Evolutionary conservation across 23 tunicate species (phyloP), one percentile per base, ranked within the genome.

Genomic region (Oikopleura dioica): DNA sequence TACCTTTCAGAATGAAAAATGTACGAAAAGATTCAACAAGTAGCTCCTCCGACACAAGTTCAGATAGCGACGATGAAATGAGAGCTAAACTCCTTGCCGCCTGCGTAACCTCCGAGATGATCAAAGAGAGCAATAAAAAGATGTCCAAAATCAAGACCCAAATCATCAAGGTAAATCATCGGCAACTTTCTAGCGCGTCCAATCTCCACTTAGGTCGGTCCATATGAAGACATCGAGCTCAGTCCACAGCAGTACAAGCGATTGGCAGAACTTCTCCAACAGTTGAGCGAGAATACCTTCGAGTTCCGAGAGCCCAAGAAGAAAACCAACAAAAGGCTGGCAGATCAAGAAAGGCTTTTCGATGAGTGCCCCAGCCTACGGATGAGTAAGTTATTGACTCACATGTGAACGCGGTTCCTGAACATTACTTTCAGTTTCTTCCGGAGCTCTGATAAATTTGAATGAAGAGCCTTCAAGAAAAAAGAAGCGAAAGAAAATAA

Each of bases 241-340:
- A 63, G 72, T 28, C 4, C 16, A 28, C 33, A 12, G 16, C 72
- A 63, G 33, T 24, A 21, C 26, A 63, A 28, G 26, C 16, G 5
- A 28, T 31, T 63, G 72, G 32, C 5, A 23, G 33, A 63, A 28
- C 16, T 63, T 63, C 33, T 63, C 30, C 30, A 63, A 12, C 32
- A 28, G 29, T 63, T 16, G 16, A 63, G 30, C 4, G 72, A 63
- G 33, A 24, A 63, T 23, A 16, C 33, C 72, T 63, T 63, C 33
- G 72, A 63, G 26, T 63, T 63, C 26, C 29, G 72, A 63, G 72
- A 63, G 33, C 72, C 72, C 16, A 63, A 63, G 72, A 63, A 63
- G 33, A 63, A 63, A 28, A 63, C 72, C 16, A 63, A 63, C 26
- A 63, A 63, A 63, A 24, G 72, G 33, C 72, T 63, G 72, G 72